Evolutionary conservation across 2,797 vertebrate genomes (phyloP).

Genomic region (Salmo trutta): DNA sequence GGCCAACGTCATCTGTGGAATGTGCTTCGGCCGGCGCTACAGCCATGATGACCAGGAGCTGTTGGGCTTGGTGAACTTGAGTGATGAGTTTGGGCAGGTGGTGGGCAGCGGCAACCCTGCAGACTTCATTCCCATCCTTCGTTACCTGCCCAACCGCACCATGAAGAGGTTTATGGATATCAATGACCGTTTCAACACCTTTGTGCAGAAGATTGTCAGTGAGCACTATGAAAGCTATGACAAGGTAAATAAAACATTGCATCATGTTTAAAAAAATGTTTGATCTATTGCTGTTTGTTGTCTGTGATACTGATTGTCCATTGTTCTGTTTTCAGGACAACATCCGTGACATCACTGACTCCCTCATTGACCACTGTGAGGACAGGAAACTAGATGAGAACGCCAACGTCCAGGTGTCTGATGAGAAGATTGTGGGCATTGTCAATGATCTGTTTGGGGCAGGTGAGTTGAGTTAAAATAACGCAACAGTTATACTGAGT

Average conservation of each 20-base stretch:
- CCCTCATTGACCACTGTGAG: conserved; percentile 88
- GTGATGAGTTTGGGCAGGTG: conserved; percentile 79
- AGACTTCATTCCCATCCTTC: conserved; percentile 90
- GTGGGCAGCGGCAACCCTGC: conserved; percentile 76
- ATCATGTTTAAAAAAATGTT: background rate
- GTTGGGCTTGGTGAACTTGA: conserved; percentile 75
- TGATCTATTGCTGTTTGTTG: background rate
- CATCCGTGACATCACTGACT: conserved; percentile 91
- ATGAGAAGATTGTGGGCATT: conserved; percentile 81
- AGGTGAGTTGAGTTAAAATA: conserved; percentile 59
- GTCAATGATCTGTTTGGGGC: conserved; percentile 86
- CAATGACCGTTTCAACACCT: conserved; percentile 70
- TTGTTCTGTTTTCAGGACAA: conserved; percentile 73
- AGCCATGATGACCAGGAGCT: conserved; percentile 83
- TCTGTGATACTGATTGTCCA: background rate
- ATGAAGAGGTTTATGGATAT: conserved; percentile 78
- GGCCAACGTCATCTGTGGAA: conserved; percentile 88
- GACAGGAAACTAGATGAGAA: conserved; percentile 82
- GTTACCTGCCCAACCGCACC: conserved; percentile 76
- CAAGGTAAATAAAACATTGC: conserved; percentile 74
- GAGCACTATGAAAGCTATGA: conserved; percentile 85
- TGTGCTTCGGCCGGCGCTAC: conserved; percentile 89
- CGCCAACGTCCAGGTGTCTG: conserved; percentile 72
- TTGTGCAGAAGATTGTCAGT: conserved; percentile 77
- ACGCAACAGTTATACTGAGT: background rate